A percentile compares a stretch with the other conserved stretches of the same genome.
phyloP scores from a whole-genome alignment of 2,113 vertebrate genomes.

The Falcunculus frontatus region DNA sequence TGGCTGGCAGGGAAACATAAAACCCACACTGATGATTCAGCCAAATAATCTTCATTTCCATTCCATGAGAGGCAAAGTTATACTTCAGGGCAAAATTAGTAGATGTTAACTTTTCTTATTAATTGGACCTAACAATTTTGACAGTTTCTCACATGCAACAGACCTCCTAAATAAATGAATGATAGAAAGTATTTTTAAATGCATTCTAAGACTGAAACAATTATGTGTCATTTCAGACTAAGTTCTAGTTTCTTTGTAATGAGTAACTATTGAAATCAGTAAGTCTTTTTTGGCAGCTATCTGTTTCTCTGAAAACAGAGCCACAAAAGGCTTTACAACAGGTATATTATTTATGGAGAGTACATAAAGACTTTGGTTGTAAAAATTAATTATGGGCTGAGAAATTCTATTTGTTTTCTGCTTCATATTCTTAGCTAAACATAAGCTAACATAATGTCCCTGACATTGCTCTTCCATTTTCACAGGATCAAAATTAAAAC shows the following conservation, averaged over 20 bases:
- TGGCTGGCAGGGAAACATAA: conserved; percentile 55
- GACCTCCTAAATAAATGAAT: conserved; percentile 56
- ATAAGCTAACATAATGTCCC: neutral
- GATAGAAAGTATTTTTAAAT: conserved; percentile 41
- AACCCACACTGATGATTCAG: conserved; percentile 53
- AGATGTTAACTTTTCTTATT: conserved; percentile 55
- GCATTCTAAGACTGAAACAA: conserved; percentile 27
- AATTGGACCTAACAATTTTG: conserved; percentile 56
- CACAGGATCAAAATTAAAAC: neutral
- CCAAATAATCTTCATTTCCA: conserved; percentile 26
- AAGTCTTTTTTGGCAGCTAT: conserved; percentile 43
- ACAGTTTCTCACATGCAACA: conserved; percentile 51
- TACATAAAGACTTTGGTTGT: neutral
- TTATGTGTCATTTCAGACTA: conserved; percentile 16
- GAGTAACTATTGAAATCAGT: conserved; percentile 44
- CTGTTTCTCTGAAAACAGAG: neutral
- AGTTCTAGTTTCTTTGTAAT: conserved; percentile 19
- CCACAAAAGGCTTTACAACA: neutral
- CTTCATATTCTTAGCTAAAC: neutral
- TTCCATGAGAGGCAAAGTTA: conserved; percentile 44
- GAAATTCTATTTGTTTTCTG: neutral
- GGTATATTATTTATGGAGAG: neutral
- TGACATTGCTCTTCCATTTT: neutral
- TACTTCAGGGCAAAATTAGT: conserved; percentile 60
- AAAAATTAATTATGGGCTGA: neutral